Evolutionary conservation across 2,888 invertebrate genomes (phyloP).

Genomic region (Anodontia alba): DNA sequence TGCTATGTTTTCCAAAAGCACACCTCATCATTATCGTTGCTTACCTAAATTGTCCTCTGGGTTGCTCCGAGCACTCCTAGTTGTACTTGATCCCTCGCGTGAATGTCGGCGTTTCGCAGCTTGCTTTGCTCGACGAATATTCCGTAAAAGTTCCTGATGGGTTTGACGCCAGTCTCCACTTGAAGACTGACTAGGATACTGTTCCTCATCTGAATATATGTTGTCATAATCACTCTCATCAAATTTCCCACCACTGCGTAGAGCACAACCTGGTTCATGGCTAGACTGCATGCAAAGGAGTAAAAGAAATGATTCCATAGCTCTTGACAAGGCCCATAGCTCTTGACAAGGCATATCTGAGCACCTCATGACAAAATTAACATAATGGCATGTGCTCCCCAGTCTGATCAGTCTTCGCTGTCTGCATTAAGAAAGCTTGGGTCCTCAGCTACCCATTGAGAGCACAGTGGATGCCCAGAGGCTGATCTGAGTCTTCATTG

Average conservation of each 20-base stretch:
- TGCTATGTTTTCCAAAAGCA: too few relatives aligned
- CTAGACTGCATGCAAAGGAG: slow-evolving; percentile 56
- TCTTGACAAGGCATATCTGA: too few relatives aligned
- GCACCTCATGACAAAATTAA: too few relatives aligned
- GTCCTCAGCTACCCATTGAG: too few relatives aligned
- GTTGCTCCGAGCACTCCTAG: slow-evolving; percentile 4
- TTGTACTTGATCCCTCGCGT: neutral
- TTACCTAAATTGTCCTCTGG: neutral
- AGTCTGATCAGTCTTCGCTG: too few relatives aligned
- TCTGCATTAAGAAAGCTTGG: too few relatives aligned
- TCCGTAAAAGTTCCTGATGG: slow-evolving; percentile 67
- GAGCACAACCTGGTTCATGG: slow-evolving; percentile 70
- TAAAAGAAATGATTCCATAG: too few relatives aligned
- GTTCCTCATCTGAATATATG: slow-evolving; percentile 47
- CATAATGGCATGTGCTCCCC: too few relatives aligned
- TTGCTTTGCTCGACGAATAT: slow-evolving; percentile 66
- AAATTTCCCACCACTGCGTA: slow-evolving; percentile 59
- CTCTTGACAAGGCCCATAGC: too few relatives aligned
- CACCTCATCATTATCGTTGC: too few relatives aligned
- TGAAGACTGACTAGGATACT: slow-evolving; percentile 42
- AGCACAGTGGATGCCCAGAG: too few relatives aligned
- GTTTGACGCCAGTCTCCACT: slow-evolving; percentile 70
- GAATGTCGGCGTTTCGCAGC: slow-evolving; percentile 41
- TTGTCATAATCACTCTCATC: slow-evolving; percentile 44
- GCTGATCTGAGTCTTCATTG: too few relatives aligned